A percentile compares a stretch with the other conserved stretches of the same genome.
Evolutionary conservation across 1,140 invertebrate species (phyloP).

Genomic region (Condylostylus longicornis): DNA sequence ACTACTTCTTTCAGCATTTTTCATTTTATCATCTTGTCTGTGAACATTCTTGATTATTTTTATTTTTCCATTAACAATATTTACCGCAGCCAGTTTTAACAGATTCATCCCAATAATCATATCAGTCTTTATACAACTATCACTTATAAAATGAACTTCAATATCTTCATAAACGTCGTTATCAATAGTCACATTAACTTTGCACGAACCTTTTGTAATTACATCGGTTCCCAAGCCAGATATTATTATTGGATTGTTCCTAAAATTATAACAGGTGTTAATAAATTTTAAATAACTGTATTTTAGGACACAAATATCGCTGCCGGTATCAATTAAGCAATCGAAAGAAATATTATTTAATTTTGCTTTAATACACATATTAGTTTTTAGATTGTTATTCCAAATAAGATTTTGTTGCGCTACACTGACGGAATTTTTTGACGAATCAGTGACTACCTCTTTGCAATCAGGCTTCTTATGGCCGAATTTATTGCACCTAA

Average conservation of each 20-base stretch:
- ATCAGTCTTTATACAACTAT: neutral
- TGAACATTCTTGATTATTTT: neutral
- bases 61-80: neutral
- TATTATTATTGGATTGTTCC: neutral
- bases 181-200: neutral
- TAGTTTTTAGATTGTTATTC: too few relatives aligned
- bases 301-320: slow-evolving; percentile 1
- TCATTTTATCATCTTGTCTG: neutral
- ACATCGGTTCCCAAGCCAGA: neutral
- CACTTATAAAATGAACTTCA: neutral
- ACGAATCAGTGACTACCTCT: too few relatives aligned
- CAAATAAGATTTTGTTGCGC: too few relatives aligned
- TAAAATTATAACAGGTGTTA: neutral
- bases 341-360: neutral
- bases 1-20: neutral
- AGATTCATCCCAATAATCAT: slow-evolving; percentile 1
- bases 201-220: neutral
- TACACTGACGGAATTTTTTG: neutral
- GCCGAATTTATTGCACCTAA: slow-evolving; percentile 13
- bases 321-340: neutral
- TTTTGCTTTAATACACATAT: neutral
- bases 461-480: slow-evolving; percentile 3
- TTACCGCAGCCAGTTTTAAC: neutral
- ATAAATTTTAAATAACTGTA: neutral
- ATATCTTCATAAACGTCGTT: neutral